Base-by-base conservation (phyloP, 1,140 invertebrate genomes). In the Lordiphosa clarofinis region DNA sequence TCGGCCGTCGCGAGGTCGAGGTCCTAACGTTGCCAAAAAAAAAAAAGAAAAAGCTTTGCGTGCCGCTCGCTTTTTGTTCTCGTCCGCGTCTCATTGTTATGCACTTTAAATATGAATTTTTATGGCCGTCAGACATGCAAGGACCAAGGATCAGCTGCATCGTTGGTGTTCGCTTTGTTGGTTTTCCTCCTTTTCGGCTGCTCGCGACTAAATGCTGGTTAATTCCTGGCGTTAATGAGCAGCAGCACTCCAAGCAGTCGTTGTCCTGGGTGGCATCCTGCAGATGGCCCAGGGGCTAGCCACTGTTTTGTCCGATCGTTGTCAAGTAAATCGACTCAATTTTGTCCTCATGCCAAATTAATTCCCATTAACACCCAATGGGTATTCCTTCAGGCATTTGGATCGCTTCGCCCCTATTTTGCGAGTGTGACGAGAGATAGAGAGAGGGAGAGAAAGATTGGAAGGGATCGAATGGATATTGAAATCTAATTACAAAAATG, bases 71-170 rank as follows among this genome's bases (percentile, higher is more conserved):
- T 57, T 67, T 67, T 67, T 71, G 67, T 66, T 69, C 56, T 12
- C 52, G 38, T 15, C 31, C 56, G 37, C 62, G 43, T 55, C 78
- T 72, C 76, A 82, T 84, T 84, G 78, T 82, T 82, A 82, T 82
- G 76, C 78, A 82, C 76, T 82, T 82, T 82, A 82, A 76, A 82
- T 82, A 76, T 69, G 59, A 58, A 82, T 64, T 82, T 82, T 82
- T 75, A 82, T 73, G 56, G 38, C 59, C 76, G 39, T 53, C 68
- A 75, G 72, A 72, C 76, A 81, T 72, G 76, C 74, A 64, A 76
- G 28, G 28, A 42, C 39, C 15, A 35, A 44, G 40, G 31, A 37
- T 38, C 37, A 57, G 40, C 50, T 39, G 5, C 48, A 59, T 46
- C 66, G 56, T 57, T 55, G 73, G 65, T 68, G 73, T 67, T 44